phyloP scores from a whole-genome alignment of 1,140 invertebrate genomes.

The Drosophila fuyamai region DNA sequence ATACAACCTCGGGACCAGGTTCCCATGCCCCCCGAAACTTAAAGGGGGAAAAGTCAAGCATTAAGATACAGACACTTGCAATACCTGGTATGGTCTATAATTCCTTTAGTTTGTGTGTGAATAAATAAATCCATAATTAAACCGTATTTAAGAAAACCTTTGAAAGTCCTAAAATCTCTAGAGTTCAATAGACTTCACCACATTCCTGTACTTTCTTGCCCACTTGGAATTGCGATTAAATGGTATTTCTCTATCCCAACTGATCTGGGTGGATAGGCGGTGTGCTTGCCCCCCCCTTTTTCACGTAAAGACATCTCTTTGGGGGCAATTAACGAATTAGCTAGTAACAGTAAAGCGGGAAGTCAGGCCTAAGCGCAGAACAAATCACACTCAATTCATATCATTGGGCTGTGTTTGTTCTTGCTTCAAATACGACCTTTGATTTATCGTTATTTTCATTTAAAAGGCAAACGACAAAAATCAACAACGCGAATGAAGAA shows the following conservation, averaged over 20 bases:
- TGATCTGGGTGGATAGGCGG: background rate
- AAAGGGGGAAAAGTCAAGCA: background rate
- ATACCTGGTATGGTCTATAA: background rate
- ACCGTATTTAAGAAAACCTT: too few relatives aligned
- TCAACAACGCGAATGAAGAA: slow-evolving; percentile 54
- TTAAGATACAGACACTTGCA: slow-evolving; percentile 1
- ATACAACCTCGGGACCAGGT: slow-evolving; percentile 56
- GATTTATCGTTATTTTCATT: slow-evolving; percentile 82
- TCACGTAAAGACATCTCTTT: background rate
- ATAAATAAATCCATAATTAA: too few relatives aligned
- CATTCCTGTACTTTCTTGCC: background rate
- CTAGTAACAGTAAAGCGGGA: slow-evolving; percentile 43
- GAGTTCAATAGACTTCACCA: too few relatives aligned
- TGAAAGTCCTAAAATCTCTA: too few relatives aligned
- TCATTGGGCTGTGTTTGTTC: slow-evolving; percentile 8
- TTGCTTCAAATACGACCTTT: slow-evolving; percentile 62
- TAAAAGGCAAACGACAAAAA: slow-evolving; percentile 82
- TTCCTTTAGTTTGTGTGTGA: background rate
- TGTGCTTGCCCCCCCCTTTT: slow-evolving; percentile 5
- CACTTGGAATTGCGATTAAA: background rate
- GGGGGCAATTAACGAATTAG: slow-evolving; percentile 58
- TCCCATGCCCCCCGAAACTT: slow-evolving; percentile 49
- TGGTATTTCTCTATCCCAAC: slow-evolving; percentile 37
- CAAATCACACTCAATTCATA: slow-evolving; percentile 32
- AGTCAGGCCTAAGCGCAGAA: slow-evolving; percentile 1